Conservation (phyloP, 1,140 invertebrate species). For the Megalopta genalis region DNA sequence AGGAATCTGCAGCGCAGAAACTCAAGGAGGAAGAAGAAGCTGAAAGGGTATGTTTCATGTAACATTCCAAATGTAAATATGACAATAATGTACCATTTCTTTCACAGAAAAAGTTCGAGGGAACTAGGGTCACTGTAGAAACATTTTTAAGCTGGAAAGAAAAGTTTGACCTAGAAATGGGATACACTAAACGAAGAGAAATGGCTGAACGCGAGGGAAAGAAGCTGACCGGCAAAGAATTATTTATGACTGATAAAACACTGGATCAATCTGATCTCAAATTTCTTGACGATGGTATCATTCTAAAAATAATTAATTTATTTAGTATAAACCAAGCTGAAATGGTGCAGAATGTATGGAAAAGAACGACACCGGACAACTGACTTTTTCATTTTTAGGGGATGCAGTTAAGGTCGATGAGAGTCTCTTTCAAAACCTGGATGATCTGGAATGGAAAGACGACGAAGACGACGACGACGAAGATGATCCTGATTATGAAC, state of each 20-base stretch:
- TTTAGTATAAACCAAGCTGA: not conserved
- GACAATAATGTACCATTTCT: constrained; percentile 32
- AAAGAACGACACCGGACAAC: not conserved
- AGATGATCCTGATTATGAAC: constrained; percentile 78
- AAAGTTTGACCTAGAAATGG: constrained; percentile 95
- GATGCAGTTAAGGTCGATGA: constrained; percentile 96
- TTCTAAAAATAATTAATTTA: constrained; percentile 25
- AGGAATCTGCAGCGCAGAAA: constrained; percentile 86
- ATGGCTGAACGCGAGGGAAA: constrained; percentile 85
- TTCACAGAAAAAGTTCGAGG: constrained; percentile 95
- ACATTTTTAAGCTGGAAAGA: constrained; percentile 97
- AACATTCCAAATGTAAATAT: not conserved
- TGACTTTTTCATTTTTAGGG: constrained; percentile 79
- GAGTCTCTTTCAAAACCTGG: constrained; percentile 95
- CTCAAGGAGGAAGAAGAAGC: constrained; percentile 90
- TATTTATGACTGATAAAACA: constrained; percentile 95
- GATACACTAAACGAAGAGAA: constrained; percentile 87
- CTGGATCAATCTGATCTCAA: constrained; percentile 97
- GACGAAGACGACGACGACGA: constrained; percentile 88
- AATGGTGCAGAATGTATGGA: not conserved
- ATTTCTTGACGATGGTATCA: constrained; percentile 93
- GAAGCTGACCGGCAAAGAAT: constrained; percentile 91
- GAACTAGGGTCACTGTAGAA: constrained; percentile 96
- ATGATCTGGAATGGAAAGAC: constrained; percentile 92
- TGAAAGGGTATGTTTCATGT: constrained; percentile 84